phyloP scores from a whole-genome alignment of 2,113 vertebrate species.

The Leptobrachium leishanense region DNA sequence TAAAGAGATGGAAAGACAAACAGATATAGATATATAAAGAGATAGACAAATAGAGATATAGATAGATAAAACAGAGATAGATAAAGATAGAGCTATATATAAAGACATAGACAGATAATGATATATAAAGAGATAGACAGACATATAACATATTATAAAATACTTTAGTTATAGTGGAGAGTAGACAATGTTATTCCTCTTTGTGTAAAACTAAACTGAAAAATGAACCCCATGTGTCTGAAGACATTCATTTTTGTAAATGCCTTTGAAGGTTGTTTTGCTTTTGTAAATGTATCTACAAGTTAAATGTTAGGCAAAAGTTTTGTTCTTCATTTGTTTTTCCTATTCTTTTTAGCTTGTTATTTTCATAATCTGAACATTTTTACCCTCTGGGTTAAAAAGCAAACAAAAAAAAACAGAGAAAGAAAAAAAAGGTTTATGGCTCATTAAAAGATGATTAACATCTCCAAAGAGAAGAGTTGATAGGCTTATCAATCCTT shows the following conservation, averaged over 20 bases:
- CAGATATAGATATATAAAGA: no score
- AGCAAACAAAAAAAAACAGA: neutral
- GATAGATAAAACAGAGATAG: no score
- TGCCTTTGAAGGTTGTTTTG: neutral
- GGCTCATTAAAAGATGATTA: constrained; percentile 53
- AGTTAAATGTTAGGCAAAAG: constrained; percentile 8
- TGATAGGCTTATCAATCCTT: constrained; percentile 57
- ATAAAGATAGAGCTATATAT: no score
- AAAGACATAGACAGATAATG: no score
- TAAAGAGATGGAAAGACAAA: no score
- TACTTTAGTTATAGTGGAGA: no score
- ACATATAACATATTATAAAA: no score
- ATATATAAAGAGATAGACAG: no score
- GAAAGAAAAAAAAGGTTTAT: constrained; percentile 10
- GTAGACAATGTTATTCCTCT: no score
- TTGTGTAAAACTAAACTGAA: no score
- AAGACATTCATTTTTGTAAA: neutral
- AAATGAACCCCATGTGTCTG: no score
- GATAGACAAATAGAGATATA: no score
- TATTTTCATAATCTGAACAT: constrained; percentile 13
- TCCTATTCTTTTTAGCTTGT: constrained; percentile 9
- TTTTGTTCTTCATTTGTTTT: neutral
- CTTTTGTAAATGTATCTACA: neutral
- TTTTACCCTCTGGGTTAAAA: constrained; percentile 14
- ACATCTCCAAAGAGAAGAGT: constrained; percentile 58